phyloP scores from a whole-genome alignment of 1,140 invertebrate genomes.

The Dryas iulia region DNA sequence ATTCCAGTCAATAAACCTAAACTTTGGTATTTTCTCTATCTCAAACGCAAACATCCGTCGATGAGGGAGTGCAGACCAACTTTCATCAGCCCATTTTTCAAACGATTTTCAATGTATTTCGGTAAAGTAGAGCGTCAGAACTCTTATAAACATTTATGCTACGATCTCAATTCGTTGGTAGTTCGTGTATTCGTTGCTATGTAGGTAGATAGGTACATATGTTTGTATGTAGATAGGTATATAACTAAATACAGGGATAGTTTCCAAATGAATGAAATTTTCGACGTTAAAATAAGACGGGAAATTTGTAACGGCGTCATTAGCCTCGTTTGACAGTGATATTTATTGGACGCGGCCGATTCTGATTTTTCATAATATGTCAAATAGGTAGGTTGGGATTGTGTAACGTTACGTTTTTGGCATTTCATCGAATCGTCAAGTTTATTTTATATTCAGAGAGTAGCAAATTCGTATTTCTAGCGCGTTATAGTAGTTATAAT shows the following conservation, averaged over 20 bases:
- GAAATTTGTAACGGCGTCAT: constrained; percentile 28
- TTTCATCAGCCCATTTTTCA: constrained; percentile 71
- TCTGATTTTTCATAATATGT: constrained; percentile 20
- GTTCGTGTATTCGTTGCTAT: too few species aligned
- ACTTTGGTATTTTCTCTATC: constrained; percentile 34
- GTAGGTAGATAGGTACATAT: constrained; percentile 33
- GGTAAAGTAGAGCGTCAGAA: constrained; percentile 61
- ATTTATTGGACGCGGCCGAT: constrained; percentile 22
- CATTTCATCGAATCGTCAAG: not conserved
- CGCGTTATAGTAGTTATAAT: too few species aligned
- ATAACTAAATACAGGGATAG: constrained; percentile 47
- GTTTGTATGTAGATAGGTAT: constrained; percentile 41
- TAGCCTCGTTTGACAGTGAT: constrained; percentile 34
- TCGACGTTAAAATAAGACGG: constrained; percentile 20
- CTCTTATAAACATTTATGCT: constrained; percentile 60
- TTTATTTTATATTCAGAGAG: not conserved
- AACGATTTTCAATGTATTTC: constrained; percentile 63
- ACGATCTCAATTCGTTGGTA: constrained; percentile 48
- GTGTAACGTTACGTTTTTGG: not conserved
- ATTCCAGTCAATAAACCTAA: not conserved
- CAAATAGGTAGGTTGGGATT: not conserved
- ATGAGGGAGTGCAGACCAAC: constrained; percentile 46
- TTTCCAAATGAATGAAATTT: constrained; percentile 30
- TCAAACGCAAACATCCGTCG: constrained; percentile 56
- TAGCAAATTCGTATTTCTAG: too few species aligned